These are phyloP conservation scores for Drosophila quadrilineata DNA, from an alignment of 1,140 invertebrate genomes.

Conservation along the genomic window DNA sequence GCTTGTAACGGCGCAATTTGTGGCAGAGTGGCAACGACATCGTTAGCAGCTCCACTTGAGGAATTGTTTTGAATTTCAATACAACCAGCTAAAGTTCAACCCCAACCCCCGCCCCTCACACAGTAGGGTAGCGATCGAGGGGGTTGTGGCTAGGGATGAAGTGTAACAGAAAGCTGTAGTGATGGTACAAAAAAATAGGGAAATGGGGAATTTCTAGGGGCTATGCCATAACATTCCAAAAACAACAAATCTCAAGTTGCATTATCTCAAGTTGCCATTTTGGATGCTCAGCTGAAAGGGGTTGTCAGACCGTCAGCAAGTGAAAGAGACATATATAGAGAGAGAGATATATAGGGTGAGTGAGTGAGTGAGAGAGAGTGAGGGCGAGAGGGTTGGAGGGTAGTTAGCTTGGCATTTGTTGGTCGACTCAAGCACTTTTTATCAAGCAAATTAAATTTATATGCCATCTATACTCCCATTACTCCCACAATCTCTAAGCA, in stretches of 20 bases:
- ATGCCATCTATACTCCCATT: slow-evolving; percentile 6
- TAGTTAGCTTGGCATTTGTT: slow-evolving; percentile 14
- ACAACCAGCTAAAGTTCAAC: too few relatives aligned
- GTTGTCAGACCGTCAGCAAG: slow-evolving; percentile 10
- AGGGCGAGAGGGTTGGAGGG: background rate
- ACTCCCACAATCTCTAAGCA: background rate
- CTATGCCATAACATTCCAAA: too few relatives aligned
- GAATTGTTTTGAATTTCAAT: slow-evolving; percentile 47
- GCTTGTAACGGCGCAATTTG: background rate
- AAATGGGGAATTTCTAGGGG: too few relatives aligned
- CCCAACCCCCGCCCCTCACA: too few relatives aligned
- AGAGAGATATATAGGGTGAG: too few relatives aligned
- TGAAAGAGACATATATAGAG: too few relatives aligned
- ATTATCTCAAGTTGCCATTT: slow-evolving; percentile 50
- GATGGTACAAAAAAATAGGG: background rate
- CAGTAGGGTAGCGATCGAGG: too few relatives aligned
- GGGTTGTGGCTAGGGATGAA: too few relatives aligned
- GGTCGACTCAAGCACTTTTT: slow-evolving; percentile 65
- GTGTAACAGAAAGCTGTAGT: too few relatives aligned
- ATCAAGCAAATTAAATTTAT: slow-evolving; percentile 77
- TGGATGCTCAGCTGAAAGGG: slow-evolving; percentile 22
- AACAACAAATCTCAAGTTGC: slow-evolving; percentile 41
- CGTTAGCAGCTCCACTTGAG: slow-evolving; percentile 36
- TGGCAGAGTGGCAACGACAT: slow-evolving; percentile 2
- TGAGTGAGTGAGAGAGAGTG: background rate